Base-by-base conservation (phyloP, 1,140 invertebrate genomes). In the Heliconius hewitsoni region DNA sequence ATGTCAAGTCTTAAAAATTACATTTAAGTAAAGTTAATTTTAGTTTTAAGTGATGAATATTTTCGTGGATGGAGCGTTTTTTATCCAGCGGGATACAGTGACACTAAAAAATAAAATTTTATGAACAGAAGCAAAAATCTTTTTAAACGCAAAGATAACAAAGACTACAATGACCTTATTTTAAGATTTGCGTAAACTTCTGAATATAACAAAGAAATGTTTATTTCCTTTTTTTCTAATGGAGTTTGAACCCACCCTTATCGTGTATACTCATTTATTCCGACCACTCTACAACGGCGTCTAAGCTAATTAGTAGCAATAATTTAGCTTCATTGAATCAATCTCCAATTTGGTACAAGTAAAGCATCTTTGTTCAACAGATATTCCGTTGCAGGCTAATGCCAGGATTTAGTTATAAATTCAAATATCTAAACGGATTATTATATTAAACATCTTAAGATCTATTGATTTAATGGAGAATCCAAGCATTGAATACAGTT, bases 401-500 rank as follows among this genome's bases (percentile, higher is more conserved):
- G 57, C 57, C 57, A 60, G 23, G 57, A 60, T n/a, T 60, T 60
- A 60, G 57, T 23, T 60, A 27, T 23, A 60, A 27, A 27, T 60
- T 23, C 57, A 60, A 60, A n/a, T 60, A 8, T 60, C 57, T 60
- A 60, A 60, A 60, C 57, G 57, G 57, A 60, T 60, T 60, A 60
- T 27, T 60, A 60, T 60, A 60, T 60, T 60, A 23, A 60, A 60
- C 57, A 60, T 60, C 57, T 60, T 60, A 60, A 60, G 57, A 60
- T 60, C 8, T 60, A 60, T 60, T 60, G 42, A 46, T 46, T 60
- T 11, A 23, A 11, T 60, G 8, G 57, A 1, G 9, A 60, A 60
- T 37, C 34, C 6, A 37, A 37, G 6, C 34, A 37, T 37, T 60
- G 57, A 60, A 60, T n/a, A 60, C 9, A 60, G 19, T 60, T 60